Evolutionary conservation across 1,140 invertebrate genomes (phyloP).

Genomic region (Camponotus pennsylvanicus): DNA sequence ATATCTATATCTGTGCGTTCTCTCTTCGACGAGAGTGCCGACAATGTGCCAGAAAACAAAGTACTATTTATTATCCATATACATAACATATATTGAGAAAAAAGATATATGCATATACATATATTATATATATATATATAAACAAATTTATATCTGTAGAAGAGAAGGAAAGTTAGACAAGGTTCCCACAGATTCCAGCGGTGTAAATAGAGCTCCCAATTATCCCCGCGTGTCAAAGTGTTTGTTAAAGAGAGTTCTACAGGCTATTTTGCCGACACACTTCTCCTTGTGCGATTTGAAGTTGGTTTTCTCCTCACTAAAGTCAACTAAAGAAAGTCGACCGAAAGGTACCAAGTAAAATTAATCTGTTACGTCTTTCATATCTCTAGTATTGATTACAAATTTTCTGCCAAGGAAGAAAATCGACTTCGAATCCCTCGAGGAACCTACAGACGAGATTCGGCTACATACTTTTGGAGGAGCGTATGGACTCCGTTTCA

Average conservation of each 20-base stretch:
- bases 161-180: constrained; percentile 1
- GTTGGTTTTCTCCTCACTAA: background rate
- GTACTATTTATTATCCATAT: constrained; percentile 80
- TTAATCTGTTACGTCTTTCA: too few relatives aligned
- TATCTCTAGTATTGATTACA: too few relatives aligned
- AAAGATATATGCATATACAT: constrained; percentile 68
- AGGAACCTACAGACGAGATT: background rate
- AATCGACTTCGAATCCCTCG: background rate
- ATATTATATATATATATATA: constrained; percentile 70
- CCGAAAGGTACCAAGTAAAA: too few relatives aligned
- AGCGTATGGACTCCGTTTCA: background rate
- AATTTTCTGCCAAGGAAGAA: background rate
- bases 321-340: background rate
- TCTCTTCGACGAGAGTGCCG: constrained; percentile 64
- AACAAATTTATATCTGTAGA: constrained; percentile 72
- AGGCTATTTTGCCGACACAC: background rate
- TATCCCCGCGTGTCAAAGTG: background rate
- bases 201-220: constrained; percentile 41
- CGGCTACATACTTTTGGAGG: too few relatives aligned
- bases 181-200: constrained; percentile 55
- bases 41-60: constrained; percentile 80
- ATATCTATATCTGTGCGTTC: constrained; percentile 70
- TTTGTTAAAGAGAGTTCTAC: background rate
- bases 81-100: constrained; percentile 65
- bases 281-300: background rate